Percentiles rank a stretch among this genome's conserved stretches.
Conservation (phyloP, 1,140 invertebrate species). For the Anoplophora glabripennis region DNA sequence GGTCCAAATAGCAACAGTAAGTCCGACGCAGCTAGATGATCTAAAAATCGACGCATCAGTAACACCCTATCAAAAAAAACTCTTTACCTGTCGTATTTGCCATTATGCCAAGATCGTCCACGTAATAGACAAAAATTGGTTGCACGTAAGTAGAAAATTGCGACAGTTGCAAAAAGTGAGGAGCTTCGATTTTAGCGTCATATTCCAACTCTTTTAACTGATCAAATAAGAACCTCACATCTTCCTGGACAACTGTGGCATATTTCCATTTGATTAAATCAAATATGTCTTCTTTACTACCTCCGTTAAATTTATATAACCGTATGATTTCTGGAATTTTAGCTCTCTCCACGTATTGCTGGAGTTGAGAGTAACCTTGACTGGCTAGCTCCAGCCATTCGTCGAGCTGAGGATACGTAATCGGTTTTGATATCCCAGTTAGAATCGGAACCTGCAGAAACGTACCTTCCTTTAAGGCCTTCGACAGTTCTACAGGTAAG, state of each 20-base stretch:
- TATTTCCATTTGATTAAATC: conserved; percentile 56
- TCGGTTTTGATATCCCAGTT: conserved; percentile 56
- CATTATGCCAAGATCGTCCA: conserved; percentile 28
- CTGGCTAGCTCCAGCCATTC: conserved; percentile 53
- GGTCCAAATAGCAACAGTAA: conserved; percentile 64
- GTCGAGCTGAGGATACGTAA: conserved; percentile 36
- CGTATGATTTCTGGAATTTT: conserved; percentile 52
- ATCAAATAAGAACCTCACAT: conserved; percentile 44
- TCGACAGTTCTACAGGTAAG: conserved; percentile 52
- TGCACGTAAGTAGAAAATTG: conserved; percentile 44
- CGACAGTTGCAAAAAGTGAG: conserved; percentile 48
- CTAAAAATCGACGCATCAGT: conserved; percentile 14
- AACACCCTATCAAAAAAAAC: background rate
- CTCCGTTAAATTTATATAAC: conserved; percentile 43
- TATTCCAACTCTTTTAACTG: conserved; percentile 48
- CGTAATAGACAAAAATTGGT: conserved; percentile 37
- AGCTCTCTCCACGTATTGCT: conserved; percentile 52
- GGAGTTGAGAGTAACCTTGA: conserved; percentile 51
- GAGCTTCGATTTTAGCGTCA: conserved; percentile 51
- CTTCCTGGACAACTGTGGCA: conserved; percentile 39
- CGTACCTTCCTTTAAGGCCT: conserved; percentile 50
- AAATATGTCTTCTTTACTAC: conserved; percentile 40
- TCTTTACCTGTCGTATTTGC: conserved; percentile 29
- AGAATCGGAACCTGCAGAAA: conserved; percentile 54
- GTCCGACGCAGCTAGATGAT: conserved; percentile 50